Base-by-base conservation (phyloP, 2,113 vertebrate genomes). In the Todiramphus chloris region DNA sequence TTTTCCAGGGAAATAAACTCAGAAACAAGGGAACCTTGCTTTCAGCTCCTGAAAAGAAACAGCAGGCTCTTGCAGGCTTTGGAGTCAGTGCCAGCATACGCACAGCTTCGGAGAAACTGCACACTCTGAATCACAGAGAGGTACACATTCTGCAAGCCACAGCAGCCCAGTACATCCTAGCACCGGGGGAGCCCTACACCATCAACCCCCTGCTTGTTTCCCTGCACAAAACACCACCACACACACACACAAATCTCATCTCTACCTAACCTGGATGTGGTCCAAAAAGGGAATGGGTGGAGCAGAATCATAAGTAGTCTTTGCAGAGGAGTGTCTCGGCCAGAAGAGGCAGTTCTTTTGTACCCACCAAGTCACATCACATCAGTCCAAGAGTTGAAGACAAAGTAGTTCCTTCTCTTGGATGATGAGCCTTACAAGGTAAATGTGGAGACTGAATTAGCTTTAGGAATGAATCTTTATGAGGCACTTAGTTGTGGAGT, bases 31-130 rank as follows among this genome's bases (percentile, higher is more conserved):
- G 33, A 86, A 70, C 27, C 56, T 90, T 7, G 2, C 72, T 68
- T 41, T 50, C 75, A 87, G 84, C 77, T 87, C 43, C 27, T 67
- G 23, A 55, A 81, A 75, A 56, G 76, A 48, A 87, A 72, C 64
- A 92, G 64, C 68, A 92, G 80, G 56, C 66, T 91, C 77, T 23
- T 14, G 25, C 25, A 86, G 41, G 5, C 18, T 35, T 53, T 0
- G 0, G 58, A 37, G 59, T 3, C 3, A 0, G 87, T 0, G 2
- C 43, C 64, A 70, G 83, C 41, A 27, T 13, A 18, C 0, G 1
- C 18, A 58, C 18, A 60, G 74, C 73, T 60, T 59, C 33, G 33
- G 37, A 67, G 60, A 63, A 68, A 41, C 56, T 16, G 16, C 30
- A 12, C 0, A 0, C 18, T 16, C 37, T 12, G 28, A 82, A 78